Conservation (phyloP, 2,113 vertebrate genomes). For the Cathartes aura region DNA sequence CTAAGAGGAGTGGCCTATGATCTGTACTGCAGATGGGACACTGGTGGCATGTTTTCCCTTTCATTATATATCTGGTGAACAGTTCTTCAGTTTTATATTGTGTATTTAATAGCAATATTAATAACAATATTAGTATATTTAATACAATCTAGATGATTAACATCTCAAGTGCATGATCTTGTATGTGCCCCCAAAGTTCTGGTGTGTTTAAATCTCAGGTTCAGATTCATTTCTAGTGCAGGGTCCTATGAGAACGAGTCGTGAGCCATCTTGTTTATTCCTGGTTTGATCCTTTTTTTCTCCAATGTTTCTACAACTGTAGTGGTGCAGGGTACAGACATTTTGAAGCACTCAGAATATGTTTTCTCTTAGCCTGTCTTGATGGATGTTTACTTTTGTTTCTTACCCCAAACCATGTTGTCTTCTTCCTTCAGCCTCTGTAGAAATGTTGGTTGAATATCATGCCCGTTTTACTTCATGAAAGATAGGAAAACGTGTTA, state of each 20-base stretch:
- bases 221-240: neutral
- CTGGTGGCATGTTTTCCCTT: neutral
- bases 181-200: neutral
- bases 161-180: neutral
- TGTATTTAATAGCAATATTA: neutral
- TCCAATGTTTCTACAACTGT: neutral
- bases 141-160: neutral
- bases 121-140: neutral
- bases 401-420: neutral
- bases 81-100: neutral
- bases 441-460: slow-evolving; percentile 40
- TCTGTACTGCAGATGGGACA: neutral
- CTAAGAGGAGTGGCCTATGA: neutral
- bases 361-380: neutral
- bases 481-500: slow-evolving; percentile 6
- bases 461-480: slow-evolving; percentile 1
- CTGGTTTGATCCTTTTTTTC: neutral
- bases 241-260: neutral
- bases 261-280: neutral
- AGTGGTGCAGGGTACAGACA: neutral
- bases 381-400: neutral
- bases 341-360: neutral
- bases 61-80: neutral
- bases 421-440: neutral
- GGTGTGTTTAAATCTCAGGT: neutral